phyloP scores from a whole-genome alignment of 2,888 invertebrate genomes.

The Elegia similella region DNA sequence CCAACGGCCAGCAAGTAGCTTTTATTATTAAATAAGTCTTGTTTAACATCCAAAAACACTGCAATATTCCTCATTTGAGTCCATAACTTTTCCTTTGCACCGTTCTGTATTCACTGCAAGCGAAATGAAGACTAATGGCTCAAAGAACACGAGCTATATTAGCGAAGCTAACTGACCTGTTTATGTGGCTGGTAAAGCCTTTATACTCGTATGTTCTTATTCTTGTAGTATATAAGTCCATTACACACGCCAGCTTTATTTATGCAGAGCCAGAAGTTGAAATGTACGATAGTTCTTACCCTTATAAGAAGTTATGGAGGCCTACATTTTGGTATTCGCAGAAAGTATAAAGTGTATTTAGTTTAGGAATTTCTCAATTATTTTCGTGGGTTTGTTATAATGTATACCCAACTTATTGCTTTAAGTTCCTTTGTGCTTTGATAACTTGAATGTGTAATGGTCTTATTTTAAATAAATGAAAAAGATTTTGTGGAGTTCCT shows the following conservation, averaged over 20 bases:
- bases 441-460: too few species aligned
- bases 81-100: constrained; percentile 67
- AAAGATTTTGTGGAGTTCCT: too few species aligned
- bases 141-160: constrained; percentile 57
- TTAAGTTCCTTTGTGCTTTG: background rate
- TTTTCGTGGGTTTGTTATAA: background rate
- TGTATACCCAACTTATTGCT: background rate
- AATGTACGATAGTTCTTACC: constrained; percentile 10
- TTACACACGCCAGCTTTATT: constrained; percentile 31
- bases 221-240: constrained; percentile 34
- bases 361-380: background rate
- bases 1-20: background rate
- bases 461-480: too few species aligned
- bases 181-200: constrained; percentile 60
- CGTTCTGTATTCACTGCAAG: constrained; percentile 45
- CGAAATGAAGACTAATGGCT: constrained; percentile 63
- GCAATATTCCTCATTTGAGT: constrained; percentile 65
- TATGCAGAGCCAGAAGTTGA: constrained; percentile 26
- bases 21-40: constrained; percentile 14
- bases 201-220: constrained; percentile 52
- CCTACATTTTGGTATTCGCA: background rate
- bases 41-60: constrained; percentile 19
- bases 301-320: background rate
- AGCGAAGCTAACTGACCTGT: constrained; percentile 58
- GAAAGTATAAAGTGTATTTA: background rate